A percentile compares a stretch with the other conserved stretches of the same genome.
Conservation (phyloP, 1,140 invertebrate genomes). For the Meloidogyne exigua region DNA sequence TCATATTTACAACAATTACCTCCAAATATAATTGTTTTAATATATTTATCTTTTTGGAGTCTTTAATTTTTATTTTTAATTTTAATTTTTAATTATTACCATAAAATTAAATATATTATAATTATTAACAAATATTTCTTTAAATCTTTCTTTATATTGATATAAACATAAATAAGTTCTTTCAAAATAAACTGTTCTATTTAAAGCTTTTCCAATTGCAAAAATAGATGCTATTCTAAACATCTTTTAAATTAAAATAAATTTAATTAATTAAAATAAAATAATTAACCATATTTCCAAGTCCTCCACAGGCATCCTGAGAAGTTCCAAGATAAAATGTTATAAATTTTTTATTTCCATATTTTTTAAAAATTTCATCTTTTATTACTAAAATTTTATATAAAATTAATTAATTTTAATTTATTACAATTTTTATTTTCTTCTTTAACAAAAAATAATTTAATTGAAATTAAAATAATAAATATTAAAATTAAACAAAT, state of each 20-base stretch:
- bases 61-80: too few species aligned
- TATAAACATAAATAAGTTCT: neutral
- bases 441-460: too few species aligned
- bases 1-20: neutral
- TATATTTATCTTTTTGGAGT: too few species aligned
- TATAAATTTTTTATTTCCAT: neutral
- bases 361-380: neutral
- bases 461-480: neutral
- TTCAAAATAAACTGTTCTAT: conserved; percentile 1
- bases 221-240: neutral
- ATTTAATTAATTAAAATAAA: neutral
- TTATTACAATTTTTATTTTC: too few species aligned
- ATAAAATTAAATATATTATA: neutral
- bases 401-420: too few species aligned
- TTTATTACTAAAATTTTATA: neutral
- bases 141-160: neutral
- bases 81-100: neutral
- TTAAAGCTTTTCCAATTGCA: neutral
- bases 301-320: neutral
- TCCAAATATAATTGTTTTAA: neutral
- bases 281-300: conserved; percentile 3
- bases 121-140: neutral
- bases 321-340: neutral
- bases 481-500: neutral
- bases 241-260: neutral